These are phyloP conservation scores for Thomomys bottae DNA, from an alignment of 2,113 vertebrate species.

Conservation along the genomic window DNA sequence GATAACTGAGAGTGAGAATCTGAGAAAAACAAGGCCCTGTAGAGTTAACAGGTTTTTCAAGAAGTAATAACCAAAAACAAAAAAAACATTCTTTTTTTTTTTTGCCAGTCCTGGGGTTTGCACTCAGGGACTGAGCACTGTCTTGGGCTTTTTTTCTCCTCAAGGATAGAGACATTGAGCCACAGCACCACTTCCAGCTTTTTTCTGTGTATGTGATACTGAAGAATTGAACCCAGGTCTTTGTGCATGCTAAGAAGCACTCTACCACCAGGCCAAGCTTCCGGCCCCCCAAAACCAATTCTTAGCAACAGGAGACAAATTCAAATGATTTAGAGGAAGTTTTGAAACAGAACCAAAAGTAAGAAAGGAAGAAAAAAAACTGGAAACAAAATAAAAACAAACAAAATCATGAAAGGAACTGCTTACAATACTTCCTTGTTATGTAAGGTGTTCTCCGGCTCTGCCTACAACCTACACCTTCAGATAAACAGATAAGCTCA, in stretches of 20 bases:
- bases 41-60: constrained; percentile 51
- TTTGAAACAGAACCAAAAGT: constrained; percentile 49
- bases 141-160: no score
- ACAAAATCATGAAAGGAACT: background rate
- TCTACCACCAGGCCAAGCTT: no score
- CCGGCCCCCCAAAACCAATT: no score
- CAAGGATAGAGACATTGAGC: no score
- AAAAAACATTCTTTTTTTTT: no score
- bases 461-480: constrained; percentile 28
- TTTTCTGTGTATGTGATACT: no score
- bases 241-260: no score
- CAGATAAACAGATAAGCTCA: constrained; percentile 36
- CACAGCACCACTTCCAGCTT: no score
- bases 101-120: no score
- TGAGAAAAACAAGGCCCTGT: background rate
- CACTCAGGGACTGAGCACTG: no score
- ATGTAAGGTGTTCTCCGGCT: constrained; percentile 29
- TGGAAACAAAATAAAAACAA: background rate
- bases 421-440: constrained; percentile 37
- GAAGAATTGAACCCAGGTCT: no score
- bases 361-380: constrained; percentile 13
- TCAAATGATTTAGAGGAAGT: constrained; percentile 52
- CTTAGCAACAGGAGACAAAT: constrained; percentile 31
- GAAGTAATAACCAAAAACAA: constrained; percentile 53
- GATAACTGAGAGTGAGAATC: constrained; percentile 43